phyloP scores from a whole-genome alignment of 2,888 invertebrate genomes.

The Hypomecis punctinalis region DNA sequence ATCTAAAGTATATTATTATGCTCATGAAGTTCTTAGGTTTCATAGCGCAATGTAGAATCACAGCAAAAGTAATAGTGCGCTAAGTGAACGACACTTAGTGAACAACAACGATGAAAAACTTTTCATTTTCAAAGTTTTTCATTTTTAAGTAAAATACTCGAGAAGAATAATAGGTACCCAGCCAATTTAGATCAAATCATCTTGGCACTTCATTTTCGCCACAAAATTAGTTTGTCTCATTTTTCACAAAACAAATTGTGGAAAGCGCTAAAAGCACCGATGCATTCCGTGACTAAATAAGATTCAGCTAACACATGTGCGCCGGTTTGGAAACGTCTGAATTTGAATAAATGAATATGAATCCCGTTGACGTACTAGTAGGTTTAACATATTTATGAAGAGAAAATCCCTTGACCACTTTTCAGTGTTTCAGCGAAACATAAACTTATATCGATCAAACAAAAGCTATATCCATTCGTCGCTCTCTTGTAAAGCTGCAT shows the following conservation, averaged over 20 bases:
- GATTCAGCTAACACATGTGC: slow-evolving; percentile 24
- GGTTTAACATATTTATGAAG: slow-evolving; percentile 24
- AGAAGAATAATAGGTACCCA: too few species aligned
- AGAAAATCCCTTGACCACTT: slow-evolving; percentile 21
- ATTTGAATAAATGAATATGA: slow-evolving; percentile 34
- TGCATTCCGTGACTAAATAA: slow-evolving; percentile 20
- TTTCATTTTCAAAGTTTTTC: too few species aligned
- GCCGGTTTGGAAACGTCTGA: slow-evolving; percentile 24
- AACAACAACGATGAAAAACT: too few species aligned
- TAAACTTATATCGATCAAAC: slow-evolving; percentile 3
- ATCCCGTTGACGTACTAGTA: slow-evolving; percentile 20
- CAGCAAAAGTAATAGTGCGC: too few species aligned
- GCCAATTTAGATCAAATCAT: too few species aligned
- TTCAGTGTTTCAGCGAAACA: slow-evolving; percentile 11
- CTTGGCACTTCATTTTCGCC: neutral
- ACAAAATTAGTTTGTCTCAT: neutral
- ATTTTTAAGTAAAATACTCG: too few species aligned
- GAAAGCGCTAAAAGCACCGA: slow-evolving; percentile 7
- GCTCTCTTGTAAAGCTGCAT: slow-evolving; percentile 5
- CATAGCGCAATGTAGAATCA: too few species aligned
- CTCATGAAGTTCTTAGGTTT: too few species aligned
- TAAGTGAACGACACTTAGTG: too few species aligned
- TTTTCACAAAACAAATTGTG: neutral
- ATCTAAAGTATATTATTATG: too few species aligned
- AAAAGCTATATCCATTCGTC: neutral